Base-by-base conservation (phyloP, 1,140 invertebrate species). In the Belonocnema kinseyi region DNA sequence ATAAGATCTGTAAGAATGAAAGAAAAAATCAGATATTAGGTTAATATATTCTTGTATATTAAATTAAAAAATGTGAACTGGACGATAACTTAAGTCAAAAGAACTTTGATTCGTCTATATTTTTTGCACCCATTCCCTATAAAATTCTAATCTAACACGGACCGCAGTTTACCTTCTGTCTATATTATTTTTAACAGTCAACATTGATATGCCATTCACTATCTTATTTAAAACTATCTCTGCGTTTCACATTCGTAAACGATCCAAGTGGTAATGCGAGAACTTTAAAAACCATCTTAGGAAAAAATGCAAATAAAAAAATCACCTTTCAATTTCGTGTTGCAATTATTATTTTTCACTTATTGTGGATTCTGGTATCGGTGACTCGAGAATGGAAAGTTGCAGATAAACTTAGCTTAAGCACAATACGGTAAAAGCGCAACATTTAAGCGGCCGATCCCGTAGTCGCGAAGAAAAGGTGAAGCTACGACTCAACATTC, bases 1-100 rank as follows among this genome's bases (percentile, higher is more conserved):
- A 33, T 83, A 90, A 78, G 81, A 88, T 72, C 89, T 90, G 76
- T 4, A 80, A 80, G 11, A 46, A 80, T 26, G n/a, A 16, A 81
- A 80, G 2, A 13, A 80, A 79, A 79, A 70, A 26, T 33, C 71
- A 26, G 46, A 70, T 7, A n/a, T 14, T 33, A 33, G 5, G 14
- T 26, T 52, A 73, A 26, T 17, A 74, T 74, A 46, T 21, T 75
- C 17, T 51, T 5, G n/a, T 54, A 16, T n/a, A 54, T 76, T n/a
- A 19, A 14, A 56, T 56, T 56, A 14, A 56, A 13, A 56, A n/a
- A 19, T 33, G 26, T 33, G 26, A n/a, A 1, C 11, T n/a, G 7
- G n/a, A n/a, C 8, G 19, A n/a, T 56, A n/a, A 0, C 0, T 26
- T 21, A 21, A 17, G 6, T 21, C 16, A 14, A 66, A 21, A 66